Evolutionary conservation across 2,888 invertebrate species (phyloP).

Genomic region (Brachyopa scutellaris): DNA sequence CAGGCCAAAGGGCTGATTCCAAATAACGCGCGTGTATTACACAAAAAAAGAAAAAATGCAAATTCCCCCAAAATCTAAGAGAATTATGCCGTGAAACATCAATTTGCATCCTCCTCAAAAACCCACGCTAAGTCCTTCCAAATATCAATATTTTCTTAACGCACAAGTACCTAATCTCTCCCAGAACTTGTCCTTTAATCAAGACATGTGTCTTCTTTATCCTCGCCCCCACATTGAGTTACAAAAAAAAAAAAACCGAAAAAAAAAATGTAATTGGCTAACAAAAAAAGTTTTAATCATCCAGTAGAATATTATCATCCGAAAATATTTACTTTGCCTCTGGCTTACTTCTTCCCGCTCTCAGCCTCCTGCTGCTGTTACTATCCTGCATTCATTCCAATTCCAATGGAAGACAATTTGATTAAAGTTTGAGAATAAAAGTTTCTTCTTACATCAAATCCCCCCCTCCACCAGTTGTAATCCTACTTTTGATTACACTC

Average conservation of each 20-base stretch:
- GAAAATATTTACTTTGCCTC: conserved; percentile 57
- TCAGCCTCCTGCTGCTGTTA: neutral
- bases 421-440: conserved; percentile 68
- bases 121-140: conserved; percentile 25
- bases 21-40: no score
- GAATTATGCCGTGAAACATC: no score
- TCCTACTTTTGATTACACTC: conserved; percentile 60
- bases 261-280: conserved; percentile 37
- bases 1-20: no score
- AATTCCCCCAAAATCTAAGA: no score
- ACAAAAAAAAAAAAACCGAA: no score
- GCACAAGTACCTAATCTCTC: neutral
- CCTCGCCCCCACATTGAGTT: no score
- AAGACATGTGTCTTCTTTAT: no score
- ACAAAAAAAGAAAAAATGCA: no score
- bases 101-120: no score
- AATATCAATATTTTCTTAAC: neutral
- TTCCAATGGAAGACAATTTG: conserved; percentile 57
- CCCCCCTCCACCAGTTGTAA: neutral
- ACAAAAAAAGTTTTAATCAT: conserved; percentile 56
- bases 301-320: conserved; percentile 27
- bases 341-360: neutral
- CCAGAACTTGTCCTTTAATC: no score
- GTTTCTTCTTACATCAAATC: conserved; percentile 26
- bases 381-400: neutral